Conservation (phyloP, 2,888 invertebrate genomes). For the Synanthedon andrenaeformis region DNA sequence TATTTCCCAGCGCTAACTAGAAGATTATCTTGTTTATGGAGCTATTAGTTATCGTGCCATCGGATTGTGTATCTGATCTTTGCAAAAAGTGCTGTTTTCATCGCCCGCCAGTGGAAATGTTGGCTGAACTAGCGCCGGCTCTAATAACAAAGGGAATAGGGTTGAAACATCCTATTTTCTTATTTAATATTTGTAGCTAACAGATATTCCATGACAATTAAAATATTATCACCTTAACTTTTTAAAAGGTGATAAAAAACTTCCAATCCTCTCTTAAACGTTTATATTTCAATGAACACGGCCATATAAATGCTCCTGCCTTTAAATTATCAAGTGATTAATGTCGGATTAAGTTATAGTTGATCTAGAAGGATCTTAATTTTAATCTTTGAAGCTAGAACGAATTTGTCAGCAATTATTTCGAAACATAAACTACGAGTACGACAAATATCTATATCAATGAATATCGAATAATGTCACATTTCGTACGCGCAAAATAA, state of each 20-base stretch:
- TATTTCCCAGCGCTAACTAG: slow-evolving; percentile 45
- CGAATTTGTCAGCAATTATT: not conserved
- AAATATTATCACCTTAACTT: not conserved
- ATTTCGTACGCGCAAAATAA: not conserved
- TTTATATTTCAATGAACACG: not conserved
- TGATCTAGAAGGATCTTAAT: not conserved
- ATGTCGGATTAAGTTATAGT: not conserved
- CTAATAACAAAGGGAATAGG: not conserved
- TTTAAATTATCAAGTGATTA: not conserved
- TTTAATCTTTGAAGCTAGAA: not conserved
- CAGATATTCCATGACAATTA: too few relatives aligned
- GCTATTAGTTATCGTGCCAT: slow-evolving; percentile 58
- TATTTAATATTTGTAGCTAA: too few relatives aligned
- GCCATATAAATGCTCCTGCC: not conserved
- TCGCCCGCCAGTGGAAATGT: slow-evolving; percentile 21
- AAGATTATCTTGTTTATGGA: slow-evolving; percentile 63
- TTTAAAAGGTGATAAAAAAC: not conserved
- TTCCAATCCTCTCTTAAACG: not conserved
- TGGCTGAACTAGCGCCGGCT: slow-evolving; percentile 9
- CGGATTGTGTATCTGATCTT: slow-evolving; percentile 50
- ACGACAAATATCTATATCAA: not conserved
- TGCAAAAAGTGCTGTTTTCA: slow-evolving; percentile 59
- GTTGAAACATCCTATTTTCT: not conserved
- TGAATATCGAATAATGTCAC: not conserved
- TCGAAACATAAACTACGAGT: not conserved